Conservation (phyloP, 2,797 vertebrate species). For the Mormyrops boulengeri region DNA sequence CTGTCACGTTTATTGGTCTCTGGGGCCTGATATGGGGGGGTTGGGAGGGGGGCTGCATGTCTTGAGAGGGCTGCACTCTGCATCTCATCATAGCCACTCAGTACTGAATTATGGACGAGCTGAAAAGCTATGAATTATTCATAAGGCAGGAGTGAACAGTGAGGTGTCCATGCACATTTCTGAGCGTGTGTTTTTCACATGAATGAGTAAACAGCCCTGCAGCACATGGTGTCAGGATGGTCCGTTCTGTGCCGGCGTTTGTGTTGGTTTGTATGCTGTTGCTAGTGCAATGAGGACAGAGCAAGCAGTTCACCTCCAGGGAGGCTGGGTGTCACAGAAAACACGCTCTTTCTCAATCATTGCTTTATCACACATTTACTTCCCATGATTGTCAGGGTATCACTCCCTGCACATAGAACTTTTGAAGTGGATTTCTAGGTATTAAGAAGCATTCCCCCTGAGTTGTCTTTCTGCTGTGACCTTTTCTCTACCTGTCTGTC, state of each 20-base stretch:
- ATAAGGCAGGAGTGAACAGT: neutral
- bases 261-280: neutral
- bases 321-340: neutral
- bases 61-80: neutral
- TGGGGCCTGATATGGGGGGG: too few species aligned
- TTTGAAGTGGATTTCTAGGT: neutral
- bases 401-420: neutral
- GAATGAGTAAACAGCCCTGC: neutral
- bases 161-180: conserved; percentile 7
- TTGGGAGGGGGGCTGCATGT: neutral
- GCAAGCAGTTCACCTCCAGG: neutral
- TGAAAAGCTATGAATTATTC: conserved; percentile 15
- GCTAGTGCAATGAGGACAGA: neutral
- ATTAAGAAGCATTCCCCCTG: neutral
- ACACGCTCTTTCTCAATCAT: neutral
- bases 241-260: neutral
- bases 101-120: conserved; percentile 20
- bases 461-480: neutral
- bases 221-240: neutral
- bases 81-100: conserved; percentile 9
- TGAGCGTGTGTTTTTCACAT: neutral
- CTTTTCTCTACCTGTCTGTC: neutral
- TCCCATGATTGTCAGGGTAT: neutral
- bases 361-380: neutral
- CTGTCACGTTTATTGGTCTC: neutral